These are phyloP conservation scores for Homalodisca vitripennis DNA, from an alignment of 1,140 invertebrate genomes.

Conservation along the genomic window DNA sequence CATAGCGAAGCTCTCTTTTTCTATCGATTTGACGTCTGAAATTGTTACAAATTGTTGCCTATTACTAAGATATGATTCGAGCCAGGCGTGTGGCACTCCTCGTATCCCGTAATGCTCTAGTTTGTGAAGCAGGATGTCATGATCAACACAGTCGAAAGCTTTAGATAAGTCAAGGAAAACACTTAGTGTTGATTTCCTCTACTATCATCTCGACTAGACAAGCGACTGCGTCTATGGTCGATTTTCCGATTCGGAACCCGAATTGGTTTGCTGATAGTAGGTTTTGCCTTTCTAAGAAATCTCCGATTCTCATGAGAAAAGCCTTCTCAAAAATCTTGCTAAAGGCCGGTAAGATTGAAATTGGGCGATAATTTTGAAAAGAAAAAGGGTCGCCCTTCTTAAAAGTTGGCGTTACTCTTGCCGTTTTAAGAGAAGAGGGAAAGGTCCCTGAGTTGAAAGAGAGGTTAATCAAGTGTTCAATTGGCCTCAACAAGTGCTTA, in stretches of 20 bases:
- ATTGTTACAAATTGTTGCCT: neutral
- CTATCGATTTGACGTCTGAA: neutral
- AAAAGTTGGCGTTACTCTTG: slow-evolving; percentile 8
- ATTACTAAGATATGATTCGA: too few relatives aligned
- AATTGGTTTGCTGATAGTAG: slow-evolving; percentile 3
- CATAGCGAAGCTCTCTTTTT: neutral
- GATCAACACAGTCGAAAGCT: too few relatives aligned
- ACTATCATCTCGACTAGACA: neutral
- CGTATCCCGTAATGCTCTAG: neutral
- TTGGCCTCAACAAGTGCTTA: neutral
- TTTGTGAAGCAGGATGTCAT: too few relatives aligned
- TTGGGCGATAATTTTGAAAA: neutral
- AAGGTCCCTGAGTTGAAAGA: neutral
- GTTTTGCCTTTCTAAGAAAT: slow-evolving; percentile 16
- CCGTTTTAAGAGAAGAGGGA: neutral
- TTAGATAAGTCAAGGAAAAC: too few relatives aligned
- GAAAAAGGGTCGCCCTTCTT: slow-evolving; percentile 13
- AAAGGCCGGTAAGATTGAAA: neutral
- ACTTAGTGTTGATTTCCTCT: neutral
- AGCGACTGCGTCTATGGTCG: slow-evolving; percentile 7
- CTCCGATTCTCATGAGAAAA: neutral
- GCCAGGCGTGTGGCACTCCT: too few relatives aligned
- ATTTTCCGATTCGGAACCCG: slow-evolving; percentile 12
- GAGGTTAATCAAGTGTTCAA: neutral
- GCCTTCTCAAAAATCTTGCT: neutral